Evolutionary conservation across 1,140 invertebrate genomes (phyloP).

Genomic region (Dolichoris vasculosae): DNA sequence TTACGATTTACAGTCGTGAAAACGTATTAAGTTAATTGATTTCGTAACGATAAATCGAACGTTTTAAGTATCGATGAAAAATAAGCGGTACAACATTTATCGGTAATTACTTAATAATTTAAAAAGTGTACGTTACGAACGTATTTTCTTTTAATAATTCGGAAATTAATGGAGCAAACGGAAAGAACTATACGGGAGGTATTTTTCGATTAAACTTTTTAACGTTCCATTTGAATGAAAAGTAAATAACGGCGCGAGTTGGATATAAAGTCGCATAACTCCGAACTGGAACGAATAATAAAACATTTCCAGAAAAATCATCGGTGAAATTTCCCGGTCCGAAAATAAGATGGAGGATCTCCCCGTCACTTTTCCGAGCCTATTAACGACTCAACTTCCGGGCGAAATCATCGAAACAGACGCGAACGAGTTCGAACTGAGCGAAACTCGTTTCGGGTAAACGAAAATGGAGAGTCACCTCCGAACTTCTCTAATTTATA

Average conservation of each 20-base stretch:
- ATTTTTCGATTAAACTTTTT: background rate
- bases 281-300: slow-evolving; percentile 41
- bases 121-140: background rate
- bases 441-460: background rate
- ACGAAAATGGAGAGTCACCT: slow-evolving; percentile 2
- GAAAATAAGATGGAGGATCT: background rate
- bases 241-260: background rate
- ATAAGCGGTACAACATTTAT: no score
- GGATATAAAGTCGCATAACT: slow-evolving; percentile 23
- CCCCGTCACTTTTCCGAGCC: background rate
- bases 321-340: background rate
- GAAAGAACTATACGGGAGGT: slow-evolving; percentile 17
- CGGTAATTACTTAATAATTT: background rate
- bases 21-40: no score
- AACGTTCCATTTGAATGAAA: slow-evolving; percentile 46
- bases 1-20: no score
- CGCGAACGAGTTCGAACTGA: background rate
- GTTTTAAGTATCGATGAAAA: no score
- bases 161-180: background rate
- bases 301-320: slow-evolving; percentile 18
- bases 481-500: slow-evolving; percentile 59
- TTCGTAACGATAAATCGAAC: no score
- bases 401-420: slow-evolving; percentile 40
- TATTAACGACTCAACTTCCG: background rate
- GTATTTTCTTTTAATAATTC: background rate